phyloP scores from a whole-genome alignment of 2,113 vertebrate species.

The Leucopsar rothschildi region DNA sequence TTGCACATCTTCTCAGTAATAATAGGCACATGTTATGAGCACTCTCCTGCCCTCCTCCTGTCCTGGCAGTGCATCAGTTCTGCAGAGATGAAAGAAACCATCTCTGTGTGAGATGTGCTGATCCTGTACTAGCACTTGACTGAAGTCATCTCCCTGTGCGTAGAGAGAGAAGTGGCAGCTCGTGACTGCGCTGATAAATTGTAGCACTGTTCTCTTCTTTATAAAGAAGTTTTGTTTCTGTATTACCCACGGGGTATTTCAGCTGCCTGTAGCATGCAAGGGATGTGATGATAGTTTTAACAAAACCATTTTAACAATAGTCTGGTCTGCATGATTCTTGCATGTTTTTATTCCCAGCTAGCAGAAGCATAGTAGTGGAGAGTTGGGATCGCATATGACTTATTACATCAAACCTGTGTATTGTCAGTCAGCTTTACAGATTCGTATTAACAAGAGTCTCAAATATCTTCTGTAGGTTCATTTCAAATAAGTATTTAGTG shows the following conservation, averaged over 20 bases:
- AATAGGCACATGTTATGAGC: background rate
- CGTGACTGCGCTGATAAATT: background rate
- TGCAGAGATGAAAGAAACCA: background rate
- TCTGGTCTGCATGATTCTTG: background rate
- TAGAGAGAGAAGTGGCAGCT: background rate
- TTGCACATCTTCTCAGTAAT: background rate
- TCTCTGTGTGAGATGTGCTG: background rate
- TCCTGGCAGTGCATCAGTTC: background rate
- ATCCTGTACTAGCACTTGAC: background rate
- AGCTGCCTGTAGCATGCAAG: background rate
- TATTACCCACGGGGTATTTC: background rate
- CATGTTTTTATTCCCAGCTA: background rate
- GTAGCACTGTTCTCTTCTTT: background rate
- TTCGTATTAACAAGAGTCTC: background rate
- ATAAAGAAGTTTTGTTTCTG: background rate
- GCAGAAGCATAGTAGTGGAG: background rate
- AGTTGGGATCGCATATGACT: background rate
- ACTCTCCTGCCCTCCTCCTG: background rate
- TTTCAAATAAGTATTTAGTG: conserved; percentile 92
- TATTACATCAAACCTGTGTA: background rate
- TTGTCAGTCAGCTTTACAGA: background rate
- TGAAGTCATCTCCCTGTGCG: background rate
- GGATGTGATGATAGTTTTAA: background rate
- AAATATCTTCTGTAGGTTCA: conserved; percentile 73
- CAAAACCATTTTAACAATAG: background rate